These are phyloP conservation scores for Microcebus griseorufus DNA, from an alignment of 2,113 vertebrate genomes.

Conservation along the genomic window DNA sequence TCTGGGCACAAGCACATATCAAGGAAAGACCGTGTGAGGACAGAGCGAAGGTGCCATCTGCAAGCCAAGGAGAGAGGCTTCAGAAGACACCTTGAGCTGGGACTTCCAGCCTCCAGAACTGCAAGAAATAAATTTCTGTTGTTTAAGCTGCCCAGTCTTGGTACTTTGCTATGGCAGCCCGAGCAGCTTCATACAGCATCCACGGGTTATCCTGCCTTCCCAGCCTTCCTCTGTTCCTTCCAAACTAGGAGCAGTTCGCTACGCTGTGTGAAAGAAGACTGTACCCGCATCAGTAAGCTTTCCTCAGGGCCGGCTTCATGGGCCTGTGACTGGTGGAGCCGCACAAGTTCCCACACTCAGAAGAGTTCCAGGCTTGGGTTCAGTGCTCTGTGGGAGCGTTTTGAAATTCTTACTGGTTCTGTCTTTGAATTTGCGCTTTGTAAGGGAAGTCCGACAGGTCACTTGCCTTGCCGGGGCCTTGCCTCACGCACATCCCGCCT, in stretches of 20 bases:
- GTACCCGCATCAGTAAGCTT: neutral
- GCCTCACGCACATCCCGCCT: neutral
- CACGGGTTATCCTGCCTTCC: fast-evolving
- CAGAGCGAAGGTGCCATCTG: neutral
- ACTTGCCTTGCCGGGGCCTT: neutral
- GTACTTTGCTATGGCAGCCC: neutral
- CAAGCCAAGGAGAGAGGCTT: neutral
- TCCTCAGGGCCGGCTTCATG: neutral
- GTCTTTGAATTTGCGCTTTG: neutral
- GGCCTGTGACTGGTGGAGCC: neutral
- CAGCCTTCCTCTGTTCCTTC: neutral
- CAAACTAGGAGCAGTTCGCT: neutral
- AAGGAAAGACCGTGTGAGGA: neutral
- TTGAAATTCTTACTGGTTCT: neutral
- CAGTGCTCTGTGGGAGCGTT: neutral
- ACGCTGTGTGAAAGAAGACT: neutral
- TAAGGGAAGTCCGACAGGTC: neutral
- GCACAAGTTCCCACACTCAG: neutral
- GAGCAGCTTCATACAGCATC: neutral
- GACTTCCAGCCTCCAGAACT: neutral
- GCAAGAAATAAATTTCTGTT: neutral
- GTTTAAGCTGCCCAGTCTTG: neutral
- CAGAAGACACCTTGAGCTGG: neutral
- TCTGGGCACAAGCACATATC: neutral
- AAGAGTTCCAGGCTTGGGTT: neutral